Base-by-base conservation (phyloP, 2,888 invertebrate species). In the Meteorus cinctellus region DNA sequence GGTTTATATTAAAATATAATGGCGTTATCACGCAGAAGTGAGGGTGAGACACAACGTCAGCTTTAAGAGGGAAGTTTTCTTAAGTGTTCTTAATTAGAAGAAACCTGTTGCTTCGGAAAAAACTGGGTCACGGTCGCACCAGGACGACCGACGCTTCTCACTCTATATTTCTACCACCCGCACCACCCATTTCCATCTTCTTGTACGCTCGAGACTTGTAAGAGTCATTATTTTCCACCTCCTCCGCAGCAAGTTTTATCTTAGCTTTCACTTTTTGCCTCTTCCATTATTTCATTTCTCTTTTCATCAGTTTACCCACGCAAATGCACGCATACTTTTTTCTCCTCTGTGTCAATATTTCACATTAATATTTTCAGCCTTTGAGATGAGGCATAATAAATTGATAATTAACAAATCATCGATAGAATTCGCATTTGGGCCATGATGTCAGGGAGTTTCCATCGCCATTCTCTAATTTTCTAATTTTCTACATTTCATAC, bases 51-150 rank as follows among this genome's bases (percentile, higher is more conserved):
- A 84, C 85, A 86, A 88, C 88, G 88, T 88, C 87, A 86, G 88
- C 89, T 89, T 89, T 88, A 89, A 89, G 89, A 89, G 88, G 86
- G 86, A 89, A 89, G 89, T 89, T 89, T 89, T 89, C 89, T 89
- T 89, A 89, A 89, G 89, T 89, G 89, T 89, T 89, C 89, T 89
- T 89, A 89, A 89, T 89, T 89, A 89, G 89, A 89, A 88, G 87
- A 86, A 85, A 89, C 89, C 89, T 89, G 89, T 89, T 89, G 89
- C 89, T 88, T 89, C 88, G 86, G 89, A 89, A 89, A 89, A 89
- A 89, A 89, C 88, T 85, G 83, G 89, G 89, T 89, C 89, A 89
- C 84, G 89, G 89, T 85, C 89, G 87, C 87, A 86, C 76, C 78
- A 75, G 66, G 63, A 73, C 36, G 45, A 76, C 78, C 59, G 63